Conservation (phyloP, 1,140 invertebrate species). For the Andricus grossulariae region DNA sequence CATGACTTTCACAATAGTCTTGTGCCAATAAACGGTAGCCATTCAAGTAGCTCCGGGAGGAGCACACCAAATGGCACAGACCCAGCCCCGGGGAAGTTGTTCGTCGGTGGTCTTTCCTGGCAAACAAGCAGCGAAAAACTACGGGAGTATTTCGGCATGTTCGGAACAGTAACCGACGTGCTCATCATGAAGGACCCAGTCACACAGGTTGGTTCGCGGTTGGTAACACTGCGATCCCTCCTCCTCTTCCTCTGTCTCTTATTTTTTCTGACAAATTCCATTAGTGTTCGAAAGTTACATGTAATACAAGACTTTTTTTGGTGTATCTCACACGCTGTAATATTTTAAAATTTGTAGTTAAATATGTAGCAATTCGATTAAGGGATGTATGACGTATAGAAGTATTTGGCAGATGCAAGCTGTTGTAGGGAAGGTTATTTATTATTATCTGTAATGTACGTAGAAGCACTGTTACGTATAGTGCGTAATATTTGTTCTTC, state of each 20-base stretch:
- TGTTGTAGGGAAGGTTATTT: constrained; percentile 26
- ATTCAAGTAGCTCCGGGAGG: constrained; percentile 83
- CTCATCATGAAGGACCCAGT: constrained; percentile 96
- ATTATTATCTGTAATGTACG: constrained; percentile 11
- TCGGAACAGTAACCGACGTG: constrained; percentile 93
- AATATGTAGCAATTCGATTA: constrained; percentile 31
- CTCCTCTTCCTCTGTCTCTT: constrained; percentile 31
- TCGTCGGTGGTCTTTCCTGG: constrained; percentile 93
- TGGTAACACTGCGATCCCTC: constrained; percentile 29
- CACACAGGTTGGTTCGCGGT: constrained; percentile 84
- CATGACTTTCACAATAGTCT: constrained; percentile 80
- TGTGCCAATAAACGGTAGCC: constrained; percentile 78
- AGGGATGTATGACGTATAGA: constrained; percentile 22
- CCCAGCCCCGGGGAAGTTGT: constrained; percentile 91
- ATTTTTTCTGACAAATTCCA: constrained; percentile 30
- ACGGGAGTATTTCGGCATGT: constrained; percentile 93
- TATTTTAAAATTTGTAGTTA: constrained; percentile 17
- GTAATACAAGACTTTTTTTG: constrained; percentile 23
- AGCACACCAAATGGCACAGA: constrained; percentile 84
- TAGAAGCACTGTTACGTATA: constrained; percentile 29
- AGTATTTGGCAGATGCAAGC: constrained; percentile 31
- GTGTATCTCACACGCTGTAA: constrained; percentile 26
- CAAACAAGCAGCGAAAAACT: constrained; percentile 93
- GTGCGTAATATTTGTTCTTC: constrained; percentile 27
- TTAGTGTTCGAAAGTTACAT: constrained; percentile 28